Evolutionary conservation across 30 jellyfish, hydroid and myxozoan genomes (phyloP), one percentile per base, ranked within the genome.

Genomic region (Turritopsis dohrnii): DNA sequence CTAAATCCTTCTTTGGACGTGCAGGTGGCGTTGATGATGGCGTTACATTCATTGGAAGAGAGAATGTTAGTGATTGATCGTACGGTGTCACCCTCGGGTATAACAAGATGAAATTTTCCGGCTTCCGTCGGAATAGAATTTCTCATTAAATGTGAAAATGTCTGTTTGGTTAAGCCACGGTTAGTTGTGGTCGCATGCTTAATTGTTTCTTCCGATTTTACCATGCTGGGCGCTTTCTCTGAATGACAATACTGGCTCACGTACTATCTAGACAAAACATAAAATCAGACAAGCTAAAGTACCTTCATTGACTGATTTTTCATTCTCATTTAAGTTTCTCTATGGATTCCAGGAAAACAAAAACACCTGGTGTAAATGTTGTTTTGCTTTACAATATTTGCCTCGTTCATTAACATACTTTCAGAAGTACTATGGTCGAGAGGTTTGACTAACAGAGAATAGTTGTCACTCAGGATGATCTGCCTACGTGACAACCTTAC

Each of bases 1-100:
- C 83, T 74, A 74, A 74, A 74, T n/a, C 83, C 83, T 29, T 74
- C 83, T 23, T 74, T 29, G 18, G 54, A 74, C 24, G 72, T 7
- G 9, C 54, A 74, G 27, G 83, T 74, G 9, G 65, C 83, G 8
- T 19, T 29, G n/a, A 74, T 74, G 65, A 74, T 29, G 17, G 83
- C 83, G 0, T 74, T 26, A 21, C 83, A 74, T 74, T 74, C 83
- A n/a, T 74, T 72, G 24, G 16, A 9, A 18, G 83, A 74, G 27
- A 74, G 41, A 74, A 74, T 74, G 21, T 74, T 74, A 0, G 83
- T 23, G 65, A 74, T 29, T 74, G 28, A 28, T 29, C 65, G 53
- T n/a, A 74, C 83, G 13, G 83, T 74, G 60, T 74, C 83, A 1
- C 18, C 16, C 0, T 72, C 83, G 1, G 83, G 83, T 8, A 74